Conservation (phyloP, 2,888 invertebrate species). For the Gymnoscelis rufifasciata region DNA sequence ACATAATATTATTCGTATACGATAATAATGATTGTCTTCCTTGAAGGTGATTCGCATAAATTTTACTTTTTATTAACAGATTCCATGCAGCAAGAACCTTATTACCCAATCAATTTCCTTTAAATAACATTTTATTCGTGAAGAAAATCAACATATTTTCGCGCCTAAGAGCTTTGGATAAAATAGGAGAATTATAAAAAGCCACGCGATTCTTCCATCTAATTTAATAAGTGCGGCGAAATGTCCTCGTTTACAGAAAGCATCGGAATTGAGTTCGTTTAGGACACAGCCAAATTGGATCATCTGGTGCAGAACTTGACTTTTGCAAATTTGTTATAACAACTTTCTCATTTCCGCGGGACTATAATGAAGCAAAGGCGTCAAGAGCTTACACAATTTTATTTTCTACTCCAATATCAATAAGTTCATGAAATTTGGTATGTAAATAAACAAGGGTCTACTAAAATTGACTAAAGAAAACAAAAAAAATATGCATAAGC, state of each 20-base stretch:
- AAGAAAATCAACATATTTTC: neutral
- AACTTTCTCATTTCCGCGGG: neutral
- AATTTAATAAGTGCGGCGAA: conserved; percentile 40
- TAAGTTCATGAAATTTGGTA: no score
- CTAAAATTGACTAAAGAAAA: no score
- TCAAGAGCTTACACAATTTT: neutral
- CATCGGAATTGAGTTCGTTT: conserved; percentile 27
- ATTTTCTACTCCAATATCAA: no score
- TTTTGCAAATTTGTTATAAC: neutral
- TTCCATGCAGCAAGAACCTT: no score
- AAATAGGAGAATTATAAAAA: conserved; percentile 9
- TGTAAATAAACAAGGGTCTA: no score
- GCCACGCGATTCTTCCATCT: conserved; percentile 28
- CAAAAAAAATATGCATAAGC: no score
- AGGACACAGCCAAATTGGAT: neutral
- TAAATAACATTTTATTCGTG: neutral
- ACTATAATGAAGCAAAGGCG: neutral
- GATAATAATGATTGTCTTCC: no score
- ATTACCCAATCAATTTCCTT: no score
- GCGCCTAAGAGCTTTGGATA: neutral
- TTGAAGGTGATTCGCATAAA: no score
- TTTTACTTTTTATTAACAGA: no score
- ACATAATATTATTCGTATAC: no score
- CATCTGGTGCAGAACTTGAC: neutral
- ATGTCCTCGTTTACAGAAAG: conserved; percentile 35